Evolutionary conservation across 2,888 invertebrate species (phyloP), one percentile per base, ranked within the genome.

Genomic region (Athripsodes cinereus): DNA sequence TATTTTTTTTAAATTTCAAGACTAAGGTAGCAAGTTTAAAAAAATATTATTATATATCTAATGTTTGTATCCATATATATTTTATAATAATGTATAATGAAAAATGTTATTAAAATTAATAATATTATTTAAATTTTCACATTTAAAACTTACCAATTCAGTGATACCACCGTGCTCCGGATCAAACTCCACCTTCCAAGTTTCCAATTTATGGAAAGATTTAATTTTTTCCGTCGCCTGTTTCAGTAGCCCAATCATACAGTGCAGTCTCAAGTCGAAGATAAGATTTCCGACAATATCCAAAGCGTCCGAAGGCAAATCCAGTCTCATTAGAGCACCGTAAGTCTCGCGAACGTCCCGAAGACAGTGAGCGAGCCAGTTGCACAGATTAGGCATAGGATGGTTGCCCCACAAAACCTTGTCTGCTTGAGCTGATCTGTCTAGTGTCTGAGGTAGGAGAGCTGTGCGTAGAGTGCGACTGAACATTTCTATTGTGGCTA

Each of bases 121-220:
- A 6, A 26, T 6, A 26, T 6, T 13, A 2, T 8, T 18, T 8
- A 44, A 44, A 44, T 8, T 44, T 44, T 44, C 18, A 44, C 22
- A 52, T 2, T 22, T 26, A 26, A 26, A 26, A 6, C 75, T 75
- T 71, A 90, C 90, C 72, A 92, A 76, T 67, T 87, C 82, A 0
- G 95, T 95, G 11, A 92, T 88, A 16, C 92, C 92, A 2, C 92
- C 92, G 69, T 89, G 87, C 67, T 90, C 88, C 65, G 90, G 88
- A 67, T 86, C 85, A 69, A 90, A 87, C 64, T 90, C 89, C 61
- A 94, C 85, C 67, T 85, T 83, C 96, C 96, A 96, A 0, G 84
- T 88, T 76, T 96, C 96, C 64, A 82, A 82, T 31, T 83, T 83
- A 20, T 80, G 79, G 20, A 94, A 74, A 26, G 81, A 81, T 66